Evolutionary conservation across 92 coral and sea anemone genomes (phyloP).

Genomic region (Epizoanthus rinbou): DNA sequence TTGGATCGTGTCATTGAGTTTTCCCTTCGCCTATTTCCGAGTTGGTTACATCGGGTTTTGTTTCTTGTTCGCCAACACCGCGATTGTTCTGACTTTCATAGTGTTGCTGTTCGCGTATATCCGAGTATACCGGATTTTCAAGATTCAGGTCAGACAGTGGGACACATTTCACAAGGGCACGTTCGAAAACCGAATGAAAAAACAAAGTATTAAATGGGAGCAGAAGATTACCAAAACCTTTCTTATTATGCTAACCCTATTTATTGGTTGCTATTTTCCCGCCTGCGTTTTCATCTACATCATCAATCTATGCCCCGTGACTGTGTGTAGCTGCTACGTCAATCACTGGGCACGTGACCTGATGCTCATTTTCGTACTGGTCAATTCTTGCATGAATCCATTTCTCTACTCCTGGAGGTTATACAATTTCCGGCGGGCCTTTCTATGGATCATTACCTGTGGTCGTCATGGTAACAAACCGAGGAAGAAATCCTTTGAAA

Average conservation of each 20-base stretch:
- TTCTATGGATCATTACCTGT: constrained; percentile 70
- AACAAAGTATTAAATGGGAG: constrained; percentile 67
- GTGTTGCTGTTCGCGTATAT: constrained; percentile 79
- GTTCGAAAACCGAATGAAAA: constrained; percentile 65
- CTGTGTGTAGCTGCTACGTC: constrained; percentile 70
- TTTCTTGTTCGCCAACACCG: constrained; percentile 90
- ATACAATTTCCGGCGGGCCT: constrained; percentile 68
- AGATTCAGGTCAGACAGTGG: constrained; percentile 79
- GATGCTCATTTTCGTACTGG: constrained; percentile 81
- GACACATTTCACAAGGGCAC: constrained; percentile 77
- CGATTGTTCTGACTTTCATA: constrained; percentile 73
- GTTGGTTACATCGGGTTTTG: constrained; percentile 84
- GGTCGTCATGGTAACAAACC: constrained; percentile 62
- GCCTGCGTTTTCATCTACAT: constrained; percentile 79
- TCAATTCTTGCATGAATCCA: constrained; percentile 90
- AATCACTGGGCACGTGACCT: constrained; percentile 89
- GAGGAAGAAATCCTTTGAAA: constrained; percentile 54
- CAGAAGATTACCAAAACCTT: constrained; percentile 89
- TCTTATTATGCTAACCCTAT: constrained; percentile 77
- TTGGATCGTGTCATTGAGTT: constrained; percentile 77
- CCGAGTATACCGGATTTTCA: constrained; percentile 76
- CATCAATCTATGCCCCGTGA: constrained; percentile 74
- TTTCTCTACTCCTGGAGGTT: constrained; percentile 91
- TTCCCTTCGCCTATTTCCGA: constrained; percentile 85
- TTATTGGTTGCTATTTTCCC: constrained; percentile 79